Base-by-base conservation (phyloP, 2,797 vertebrate species). In the Muraenolepis orangiensis region DNA sequence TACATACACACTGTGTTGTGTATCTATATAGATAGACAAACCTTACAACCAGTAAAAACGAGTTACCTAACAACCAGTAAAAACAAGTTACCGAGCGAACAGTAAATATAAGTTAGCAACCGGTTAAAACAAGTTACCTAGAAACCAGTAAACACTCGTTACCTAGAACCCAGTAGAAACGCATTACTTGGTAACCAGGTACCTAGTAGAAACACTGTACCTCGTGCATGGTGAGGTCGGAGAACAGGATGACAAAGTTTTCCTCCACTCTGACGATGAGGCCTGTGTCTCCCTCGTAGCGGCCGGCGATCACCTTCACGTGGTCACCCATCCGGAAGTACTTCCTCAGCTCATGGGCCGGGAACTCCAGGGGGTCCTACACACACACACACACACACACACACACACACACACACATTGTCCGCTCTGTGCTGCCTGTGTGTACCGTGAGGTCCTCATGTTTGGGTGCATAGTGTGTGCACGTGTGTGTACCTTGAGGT, bases 151-250 rank as follows among this genome's bases (percentile, higher is more conserved):
- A 51, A 51, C 46, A 51, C 46, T 5, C 3, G 16, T 51, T 51
- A 51, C 46, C 46, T 20, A 51, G 46, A 16, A 51, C 18, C 46
- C 46, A 20, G 46, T 51, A 51, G 20, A 46, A 14, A 46, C 42
- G 4, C 42, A 16, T 46, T 46, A 46, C 42, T 6, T 1, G 2
- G 42, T 18, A 20, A 18, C 16, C 42, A 46, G 2, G 42, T 18
- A 20, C 4, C 16, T 18, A 46, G 42, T 46, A 20, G 12, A 57
- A 57, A 20, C 72, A 29, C 26, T 31, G 23, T 84, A 96, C 96
- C 96, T 98, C 97, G 0, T 99, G 97, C 97, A 99, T 99, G 76
- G 97, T 98, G 80, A 99, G 96, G 84, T 99, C 97, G 0, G 97
- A 98, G 86, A 98, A 98, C 0, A 98, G 95, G 88, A 99, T 98